Percentiles rank a stretch among this genome's conserved stretches.
Evolutionary conservation across 2,888 invertebrate species (phyloP).

Genomic region (Allacma fusca): DNA sequence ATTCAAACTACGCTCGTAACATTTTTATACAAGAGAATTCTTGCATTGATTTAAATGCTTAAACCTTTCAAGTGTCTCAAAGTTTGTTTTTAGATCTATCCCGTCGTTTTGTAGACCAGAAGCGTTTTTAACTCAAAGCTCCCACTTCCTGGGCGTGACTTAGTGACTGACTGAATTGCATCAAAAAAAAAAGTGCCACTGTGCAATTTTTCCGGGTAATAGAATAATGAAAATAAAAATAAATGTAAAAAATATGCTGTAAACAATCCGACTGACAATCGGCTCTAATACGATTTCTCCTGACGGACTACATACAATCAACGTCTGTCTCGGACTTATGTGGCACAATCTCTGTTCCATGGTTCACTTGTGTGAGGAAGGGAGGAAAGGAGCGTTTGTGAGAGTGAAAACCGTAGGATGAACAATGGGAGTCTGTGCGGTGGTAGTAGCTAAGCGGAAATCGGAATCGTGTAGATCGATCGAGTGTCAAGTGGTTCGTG

Average conservation of each 20-base stretch:
- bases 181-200: too few relatives aligned
- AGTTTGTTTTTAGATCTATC: not conserved
- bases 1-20: constrained; percentile 5
- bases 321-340: not conserved
- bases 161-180: not conserved
- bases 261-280: not conserved
- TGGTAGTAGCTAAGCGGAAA: constrained; percentile 42
- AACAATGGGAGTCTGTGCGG: constrained; percentile 41
- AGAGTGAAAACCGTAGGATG: constrained; percentile 25
- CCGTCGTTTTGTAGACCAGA: not conserved
- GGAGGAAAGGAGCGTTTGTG: not conserved
- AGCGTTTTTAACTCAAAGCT: not conserved
- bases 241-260: not conserved
- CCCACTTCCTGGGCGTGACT: not conserved
- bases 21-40: not conserved
- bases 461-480: constrained; percentile 58
- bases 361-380: not conserved
- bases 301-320: constrained; percentile 21
- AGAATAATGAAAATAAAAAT: not conserved
- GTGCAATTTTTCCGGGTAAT: not conserved
- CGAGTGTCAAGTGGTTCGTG: constrained; percentile 50
- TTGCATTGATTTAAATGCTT: constrained; percentile 6
- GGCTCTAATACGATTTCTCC: not conserved
- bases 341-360: not conserved
- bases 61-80: not conserved